Base-by-base conservation (phyloP, 1,140 invertebrate species). In the Mesaphorura yosii region DNA sequence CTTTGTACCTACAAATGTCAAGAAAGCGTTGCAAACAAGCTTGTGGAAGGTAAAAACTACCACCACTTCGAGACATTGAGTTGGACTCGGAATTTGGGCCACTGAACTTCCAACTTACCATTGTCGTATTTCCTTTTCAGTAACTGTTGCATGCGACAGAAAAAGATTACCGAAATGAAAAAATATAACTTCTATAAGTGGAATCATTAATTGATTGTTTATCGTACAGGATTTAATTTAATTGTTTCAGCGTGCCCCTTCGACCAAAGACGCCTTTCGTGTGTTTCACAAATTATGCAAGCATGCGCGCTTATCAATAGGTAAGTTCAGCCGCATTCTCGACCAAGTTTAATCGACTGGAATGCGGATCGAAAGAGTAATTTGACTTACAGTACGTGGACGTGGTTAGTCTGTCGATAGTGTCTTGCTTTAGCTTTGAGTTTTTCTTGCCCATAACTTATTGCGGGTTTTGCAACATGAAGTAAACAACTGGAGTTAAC, bases 401-500 rank as follows among this genome's bases (percentile, higher is more conserved):
- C 48, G 78, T 84, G 62, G 84, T 88, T 53, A 91, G 76, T 64
- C 85, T 77, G 70, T 88, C 84, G 69, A 91, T 88, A 56, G 86
- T 88, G 70, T 90, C 86, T 70, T 88, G 84, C 76, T 88, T 90
- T 67, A 90, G 78, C 75, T 91, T 91, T 42, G 86, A 89, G 69
- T 88, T 89, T 72, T 88, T 88, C 76, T 90, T 90, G 63, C 83
- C 84, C 83, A 86, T 86, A 27, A 10, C 23, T 6, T 27, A 26
- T 46, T 25, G 6, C 5, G 44, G 44, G 7, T 10, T 46, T 27
- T 42, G 40, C 7, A 17, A 19, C 40, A 22, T 17, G 17, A 17
- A 19, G 40, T 42, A 22, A 19, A 6, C 40, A 10, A 42, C 17
- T 42, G 17, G n/a, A n/a, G n/a, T n/a, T n/a, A n/a, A n/a, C n/a